Evolutionary conservation across 2,888 invertebrate species (phyloP).

Genomic region (Apotomis betuletana): DNA sequence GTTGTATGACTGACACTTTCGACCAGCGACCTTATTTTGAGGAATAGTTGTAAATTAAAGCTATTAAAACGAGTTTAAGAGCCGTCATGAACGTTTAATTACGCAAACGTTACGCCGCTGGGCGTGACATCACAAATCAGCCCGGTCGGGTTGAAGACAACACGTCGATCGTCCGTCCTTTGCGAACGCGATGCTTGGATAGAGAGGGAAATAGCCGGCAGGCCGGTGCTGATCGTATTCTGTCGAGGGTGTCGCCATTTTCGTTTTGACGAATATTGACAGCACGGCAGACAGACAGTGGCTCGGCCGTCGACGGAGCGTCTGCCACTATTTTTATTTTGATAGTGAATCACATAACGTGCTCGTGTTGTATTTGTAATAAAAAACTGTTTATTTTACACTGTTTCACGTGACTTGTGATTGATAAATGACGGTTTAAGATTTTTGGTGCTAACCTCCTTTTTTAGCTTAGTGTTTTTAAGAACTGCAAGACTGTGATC

Average conservation of each 20-base stretch:
- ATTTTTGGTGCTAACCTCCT: constrained; percentile 81
- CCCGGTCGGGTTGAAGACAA: constrained; percentile 77
- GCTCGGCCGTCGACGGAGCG: constrained; percentile 81
- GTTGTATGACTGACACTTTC: constrained; percentile 72
- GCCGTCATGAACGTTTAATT: constrained; percentile 76
- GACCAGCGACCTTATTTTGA: constrained; percentile 69
- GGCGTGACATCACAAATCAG: constrained; percentile 84
- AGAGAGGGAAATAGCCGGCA: constrained; percentile 61
- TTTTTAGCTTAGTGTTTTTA: constrained; percentile 80
- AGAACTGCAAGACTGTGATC: constrained; percentile 81
- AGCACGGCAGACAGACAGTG: constrained; percentile 84
- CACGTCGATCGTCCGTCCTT: constrained; percentile 67
- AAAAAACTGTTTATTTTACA: constrained; percentile 61
- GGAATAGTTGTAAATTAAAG: constrained; percentile 75
- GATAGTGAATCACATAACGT: constrained; percentile 79
- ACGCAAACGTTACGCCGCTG: constrained; percentile 84
- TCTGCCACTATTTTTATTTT: constrained; percentile 83
- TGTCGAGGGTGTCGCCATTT: constrained; percentile 88
- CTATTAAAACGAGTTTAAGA: constrained; percentile 81
- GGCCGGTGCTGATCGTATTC: constrained; percentile 80
- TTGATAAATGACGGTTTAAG: constrained; percentile 60
- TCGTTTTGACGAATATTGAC: constrained; percentile 89
- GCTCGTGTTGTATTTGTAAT: constrained; percentile 62
- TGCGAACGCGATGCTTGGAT: constrained; percentile 52
- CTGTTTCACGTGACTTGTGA: constrained; percentile 65